Evolutionary conservation across 23 tunicate species (phyloP), one percentile per base, ranked within the genome.

Genomic region (Aplidium turbinatum): DNA sequence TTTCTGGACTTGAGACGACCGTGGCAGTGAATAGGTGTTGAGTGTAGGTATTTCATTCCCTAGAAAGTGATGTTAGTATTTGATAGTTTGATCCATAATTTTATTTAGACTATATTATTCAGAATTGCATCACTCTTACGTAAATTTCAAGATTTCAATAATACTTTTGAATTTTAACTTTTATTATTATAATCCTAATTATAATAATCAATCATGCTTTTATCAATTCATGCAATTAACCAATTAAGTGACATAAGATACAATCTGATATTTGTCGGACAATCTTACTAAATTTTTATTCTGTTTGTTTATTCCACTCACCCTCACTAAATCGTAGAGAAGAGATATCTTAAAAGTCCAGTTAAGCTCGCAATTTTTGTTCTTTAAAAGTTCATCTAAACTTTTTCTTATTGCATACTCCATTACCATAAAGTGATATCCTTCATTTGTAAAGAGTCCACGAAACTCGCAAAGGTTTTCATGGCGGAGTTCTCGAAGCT

Each of bases 11-110:
- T 88, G 31, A 88, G 51, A 24, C 87, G 75, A 0, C 98, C 98
- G 57, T 84, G 91, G 47, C 86, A 80, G 51, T 78, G 70, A 46
- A 92, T 25, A 1, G 78, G 29, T 57, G 86, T 79, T 20, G 63
- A 70, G 47, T 92, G 98, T 20, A 92, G 63, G 50, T 84, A 92
- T 63, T 84, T 84, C 90, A 92, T 84, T 33, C 98, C 98, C 96
- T 88, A 78, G 22, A 70, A 70, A 70, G 5, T 6, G 6, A 6
- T 62, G n/a, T n/a, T 42, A 42, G 50, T n/a, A n/a, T n/a, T n/a
- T n/a, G n/a, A n/a, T n/a, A n/a, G n/a, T n/a, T n/a, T n/a, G n/a
- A n/a, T n/a, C n/a, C n/a, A n/a, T n/a, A n/a, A n/a, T n/a, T n/a
- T n/a, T n/a, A n/a, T n/a, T n/a, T n/a, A n/a, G n/a, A n/a, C n/a